phyloP scores from a whole-genome alignment of 2,797 vertebrate genomes.

The Helarctos malayanus region DNA sequence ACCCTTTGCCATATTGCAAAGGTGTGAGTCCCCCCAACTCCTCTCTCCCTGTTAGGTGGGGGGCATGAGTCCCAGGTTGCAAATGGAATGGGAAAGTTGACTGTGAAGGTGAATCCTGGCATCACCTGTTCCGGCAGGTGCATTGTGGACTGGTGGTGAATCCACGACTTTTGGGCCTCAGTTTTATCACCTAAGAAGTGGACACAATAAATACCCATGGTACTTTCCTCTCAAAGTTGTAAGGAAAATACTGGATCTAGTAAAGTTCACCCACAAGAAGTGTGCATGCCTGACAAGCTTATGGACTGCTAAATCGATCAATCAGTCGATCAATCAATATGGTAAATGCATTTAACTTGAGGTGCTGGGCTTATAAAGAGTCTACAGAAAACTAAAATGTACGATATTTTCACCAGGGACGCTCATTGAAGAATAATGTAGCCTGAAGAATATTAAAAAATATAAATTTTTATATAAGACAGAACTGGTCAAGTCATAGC shows the following conservation, averaged over 20 bases:
- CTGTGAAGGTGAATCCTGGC: not conserved
- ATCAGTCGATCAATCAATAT: not conserved
- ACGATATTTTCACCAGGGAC: not conserved
- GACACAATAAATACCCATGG: not conserved
- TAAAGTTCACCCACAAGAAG: not conserved
- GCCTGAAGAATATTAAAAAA: not conserved
- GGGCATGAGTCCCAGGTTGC: not conserved
- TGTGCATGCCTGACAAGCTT: not conserved
- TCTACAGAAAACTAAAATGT: not conserved
- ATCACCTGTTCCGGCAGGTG: not conserved
- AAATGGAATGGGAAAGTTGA: not conserved
- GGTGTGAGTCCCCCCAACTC: not conserved
- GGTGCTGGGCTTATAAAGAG: not conserved
- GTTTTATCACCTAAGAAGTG: not conserved
- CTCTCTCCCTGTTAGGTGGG: not conserved
- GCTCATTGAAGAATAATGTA: not conserved
- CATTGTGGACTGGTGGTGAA: not conserved
- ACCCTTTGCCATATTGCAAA: not conserved
- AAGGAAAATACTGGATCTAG: not conserved
- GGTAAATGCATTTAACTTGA: not conserved
- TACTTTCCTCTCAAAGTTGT: not conserved
- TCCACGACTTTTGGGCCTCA: not conserved
- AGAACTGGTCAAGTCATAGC: not conserved
- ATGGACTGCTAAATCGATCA: not conserved
- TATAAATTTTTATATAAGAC: not conserved